Evolutionary conservation across 1,140 invertebrate species (phyloP).

Genomic region (Acromyrmex heyeri): DNA sequence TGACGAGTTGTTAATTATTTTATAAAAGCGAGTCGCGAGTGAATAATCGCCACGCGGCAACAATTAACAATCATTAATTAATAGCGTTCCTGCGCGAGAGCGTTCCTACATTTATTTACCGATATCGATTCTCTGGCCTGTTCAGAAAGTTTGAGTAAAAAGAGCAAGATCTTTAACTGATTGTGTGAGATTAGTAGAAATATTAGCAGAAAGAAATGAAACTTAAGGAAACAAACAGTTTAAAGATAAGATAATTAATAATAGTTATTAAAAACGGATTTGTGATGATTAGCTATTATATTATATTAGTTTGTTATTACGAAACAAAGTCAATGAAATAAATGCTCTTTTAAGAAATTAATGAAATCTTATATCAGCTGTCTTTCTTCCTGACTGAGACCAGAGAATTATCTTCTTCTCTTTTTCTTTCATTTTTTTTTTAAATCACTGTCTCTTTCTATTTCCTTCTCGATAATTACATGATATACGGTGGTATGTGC

Average conservation of each 20-base stretch:
- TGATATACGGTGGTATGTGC: conserved; percentile 73
- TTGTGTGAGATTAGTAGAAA: background rate
- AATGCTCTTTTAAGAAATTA: background rate
- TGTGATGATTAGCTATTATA: background rate
- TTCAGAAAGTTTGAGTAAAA: background rate
- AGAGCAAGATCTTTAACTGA: background rate
- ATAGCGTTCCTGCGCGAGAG: conserved; percentile 55
- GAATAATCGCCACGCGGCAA: conserved; percentile 55
- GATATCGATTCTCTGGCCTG: conserved; percentile 50
- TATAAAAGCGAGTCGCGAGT: conserved; percentile 42
- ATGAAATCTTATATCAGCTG: background rate
- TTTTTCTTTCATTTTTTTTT: conserved; percentile 53
- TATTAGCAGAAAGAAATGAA: background rate
- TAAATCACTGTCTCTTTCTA: conserved; percentile 51
- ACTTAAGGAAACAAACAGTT: background rate
- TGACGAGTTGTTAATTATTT: conserved; percentile 49
- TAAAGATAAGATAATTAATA: background rate
- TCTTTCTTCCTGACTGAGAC: conserved; percentile 27
- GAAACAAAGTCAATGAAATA: background rate
- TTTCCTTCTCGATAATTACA: conserved; percentile 65
- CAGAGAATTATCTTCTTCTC: conserved; percentile 51
- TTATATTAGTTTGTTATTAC: background rate
- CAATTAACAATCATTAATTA: conserved; percentile 59
- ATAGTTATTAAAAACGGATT: background rate
- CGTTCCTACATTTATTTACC: conserved; percentile 34